Conservation (phyloP, 2,888 invertebrate genomes). For the Xylota sylvarum region DNA sequence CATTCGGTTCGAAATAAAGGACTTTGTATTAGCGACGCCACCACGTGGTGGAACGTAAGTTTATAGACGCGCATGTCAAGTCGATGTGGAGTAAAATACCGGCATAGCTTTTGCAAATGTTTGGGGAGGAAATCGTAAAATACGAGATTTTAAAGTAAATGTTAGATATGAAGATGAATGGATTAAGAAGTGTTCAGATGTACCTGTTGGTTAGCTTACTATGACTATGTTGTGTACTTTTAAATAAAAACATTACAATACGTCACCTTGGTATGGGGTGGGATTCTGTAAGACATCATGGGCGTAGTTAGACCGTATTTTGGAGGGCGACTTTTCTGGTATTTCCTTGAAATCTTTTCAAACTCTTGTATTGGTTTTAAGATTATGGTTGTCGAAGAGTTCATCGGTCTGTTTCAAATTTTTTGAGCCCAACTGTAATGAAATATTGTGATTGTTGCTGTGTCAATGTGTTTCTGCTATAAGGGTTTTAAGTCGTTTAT, state of each 20-base stretch:
- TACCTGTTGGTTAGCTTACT: slow-evolving; percentile 35
- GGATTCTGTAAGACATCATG: not conserved
- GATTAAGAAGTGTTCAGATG: slow-evolving; percentile 18
- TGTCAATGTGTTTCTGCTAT: too few relatives aligned
- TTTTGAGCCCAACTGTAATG: too few relatives aligned
- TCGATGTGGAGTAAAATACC: not conserved
- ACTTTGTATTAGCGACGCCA: slow-evolving; percentile 33
- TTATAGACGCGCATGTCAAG: slow-evolving; percentile 55
- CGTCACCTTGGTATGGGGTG: not conserved
- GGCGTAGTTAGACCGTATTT: too few relatives aligned
- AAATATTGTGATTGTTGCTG: too few relatives aligned
- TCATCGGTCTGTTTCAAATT: too few relatives aligned
- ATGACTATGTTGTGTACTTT: not conserved
- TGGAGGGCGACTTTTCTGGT: too few relatives aligned
- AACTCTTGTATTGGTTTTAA: too few relatives aligned
- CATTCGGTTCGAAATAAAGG: slow-evolving; percentile 44
- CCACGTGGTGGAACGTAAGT: slow-evolving; percentile 73
- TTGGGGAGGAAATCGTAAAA: not conserved
- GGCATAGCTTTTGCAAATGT: not conserved
- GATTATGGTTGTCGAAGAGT: too few relatives aligned
- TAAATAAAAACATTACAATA: not conserved
- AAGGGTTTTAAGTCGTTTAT: too few relatives aligned
- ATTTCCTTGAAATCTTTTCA: too few relatives aligned
- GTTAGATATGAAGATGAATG: slow-evolving; percentile 35
- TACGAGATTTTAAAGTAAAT: slow-evolving; percentile 9